Evolutionary conservation across 2,797 vertebrate genomes (phyloP), one percentile per base, ranked within the genome.

Genomic region (Typhlichthys subterraneus): DNA sequence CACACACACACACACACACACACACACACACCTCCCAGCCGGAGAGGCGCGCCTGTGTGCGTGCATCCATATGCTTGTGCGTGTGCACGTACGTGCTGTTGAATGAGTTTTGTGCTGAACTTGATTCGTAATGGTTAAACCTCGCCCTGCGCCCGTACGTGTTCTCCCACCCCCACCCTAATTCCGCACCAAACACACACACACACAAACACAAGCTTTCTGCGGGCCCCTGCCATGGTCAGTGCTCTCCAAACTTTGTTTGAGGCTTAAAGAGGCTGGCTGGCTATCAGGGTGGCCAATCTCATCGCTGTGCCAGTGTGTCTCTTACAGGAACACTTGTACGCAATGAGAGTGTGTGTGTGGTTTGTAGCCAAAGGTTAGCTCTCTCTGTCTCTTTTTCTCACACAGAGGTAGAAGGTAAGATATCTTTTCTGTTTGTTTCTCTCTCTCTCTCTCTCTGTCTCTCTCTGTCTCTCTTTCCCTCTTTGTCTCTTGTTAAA

Each of bases 161-260:
- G 57, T 50, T 72, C 42, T 63, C 71, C 19, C 50, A 12, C 57
- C 49, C 46, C 55, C 42, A 17, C 46, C 38, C 64, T 23, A 23
- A 23, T 23, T 51, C 52, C 14, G 59, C 57, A 48, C 51, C 61
- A 19, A 14, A 38, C 33, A 38, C 33, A 33, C 31, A 33, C 33
- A 38, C 33, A 38, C 33, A 38, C 33, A 38, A 5, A 38, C 33
- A 38, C 33, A 38, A 38, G 33, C 33, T 38, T 38, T 38, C 33
- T 38, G 33, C 5, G 33, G 33, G 33, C 68, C 60, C 67, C 54
- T 53, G 85, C 87, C 73, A 79, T 91, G 81, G 87, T 90, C 84
- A 79, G 73, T 89, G 87, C 90, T 86, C 87, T 86, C 75, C 82
- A 88, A 91, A 92, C 89, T 92, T 92, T 91, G 86, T 91, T 90